Evolutionary conservation across 2,797 vertebrate species (phyloP).

Genomic region (Benthosema pterotum): DNA sequence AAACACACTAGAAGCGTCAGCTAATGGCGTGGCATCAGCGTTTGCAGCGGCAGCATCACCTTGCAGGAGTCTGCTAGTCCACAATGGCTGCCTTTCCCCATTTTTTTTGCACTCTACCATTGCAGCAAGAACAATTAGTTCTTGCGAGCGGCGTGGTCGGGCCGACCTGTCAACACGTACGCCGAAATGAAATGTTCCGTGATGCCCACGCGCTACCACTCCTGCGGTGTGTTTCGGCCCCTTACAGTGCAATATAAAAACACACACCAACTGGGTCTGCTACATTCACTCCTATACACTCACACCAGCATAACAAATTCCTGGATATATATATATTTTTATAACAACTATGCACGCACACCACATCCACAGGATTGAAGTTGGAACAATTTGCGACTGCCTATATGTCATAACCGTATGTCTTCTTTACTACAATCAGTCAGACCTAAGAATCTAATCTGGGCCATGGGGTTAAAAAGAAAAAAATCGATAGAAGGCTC

Average conservation of each 20-base stretch:
- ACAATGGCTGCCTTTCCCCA: too few species aligned
- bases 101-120: too few species aligned
- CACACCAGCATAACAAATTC: not conserved
- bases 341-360: not conserved
- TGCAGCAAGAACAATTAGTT: too few species aligned
- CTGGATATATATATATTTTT: conserved; percentile 1
- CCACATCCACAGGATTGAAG: conserved; percentile 16
- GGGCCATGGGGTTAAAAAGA: conserved; percentile 3
- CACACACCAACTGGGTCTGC: not conserved
- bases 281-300: not conserved
- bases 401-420: conserved; percentile 3
- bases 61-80: too few species aligned
- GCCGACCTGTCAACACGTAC: too few species aligned
- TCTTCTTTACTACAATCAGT: conserved; percentile 27
- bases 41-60: too few species aligned
- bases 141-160: too few species aligned
- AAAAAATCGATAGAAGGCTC: conserved; percentile 35
- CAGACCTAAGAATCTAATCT: conserved; percentile 52
- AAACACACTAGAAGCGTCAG: conserved; percentile 2
- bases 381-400: conserved; percentile 22
- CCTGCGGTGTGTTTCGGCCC: too few species aligned
- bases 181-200: too few species aligned
- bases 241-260: conserved; percentile 1
- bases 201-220: too few species aligned
- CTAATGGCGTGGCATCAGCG: too few species aligned